Conservation (phyloP, 1,140 invertebrate species). For the Agrilus planipennis region DNA sequence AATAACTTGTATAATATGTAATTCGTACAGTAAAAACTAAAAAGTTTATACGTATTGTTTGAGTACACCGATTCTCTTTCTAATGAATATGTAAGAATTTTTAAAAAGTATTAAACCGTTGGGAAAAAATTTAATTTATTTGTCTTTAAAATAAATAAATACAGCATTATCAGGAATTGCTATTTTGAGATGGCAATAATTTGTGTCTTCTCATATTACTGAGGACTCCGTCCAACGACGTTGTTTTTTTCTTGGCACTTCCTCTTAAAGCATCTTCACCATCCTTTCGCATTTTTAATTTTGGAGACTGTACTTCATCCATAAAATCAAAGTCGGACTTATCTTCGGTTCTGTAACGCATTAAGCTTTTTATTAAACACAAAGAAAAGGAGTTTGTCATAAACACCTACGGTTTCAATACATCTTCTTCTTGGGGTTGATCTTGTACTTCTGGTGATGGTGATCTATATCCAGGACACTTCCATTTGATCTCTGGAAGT, state of each 20-base stretch:
- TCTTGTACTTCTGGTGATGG: conserved; percentile 28
- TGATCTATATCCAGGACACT: conserved; percentile 29
- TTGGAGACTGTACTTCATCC: conserved; percentile 56
- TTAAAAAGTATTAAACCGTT: too few relatives aligned
- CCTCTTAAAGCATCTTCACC: conserved; percentile 52
- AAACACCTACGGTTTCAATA: conserved; percentile 2
- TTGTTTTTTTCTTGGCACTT: conserved; percentile 64
- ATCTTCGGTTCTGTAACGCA: conserved; percentile 37
- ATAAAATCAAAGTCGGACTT: conserved; percentile 64
- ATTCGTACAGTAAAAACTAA: too few relatives aligned
- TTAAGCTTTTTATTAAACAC: neutral
- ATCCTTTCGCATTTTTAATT: conserved; percentile 47
- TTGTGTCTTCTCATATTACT: conserved; percentile 58
- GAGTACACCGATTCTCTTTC: too few relatives aligned
- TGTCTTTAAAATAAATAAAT: too few relatives aligned
- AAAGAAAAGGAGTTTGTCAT: neutral
- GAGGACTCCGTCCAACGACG: conserved; percentile 59
- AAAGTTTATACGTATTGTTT: too few relatives aligned
- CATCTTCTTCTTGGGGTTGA: conserved; percentile 13
- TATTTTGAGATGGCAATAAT: conserved; percentile 20
- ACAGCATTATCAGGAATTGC: too few relatives aligned
- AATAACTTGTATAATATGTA: too few relatives aligned
- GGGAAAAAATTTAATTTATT: too few relatives aligned
- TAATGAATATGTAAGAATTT: too few relatives aligned
- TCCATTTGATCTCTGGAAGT: conserved; percentile 29